phyloP scores from a whole-genome alignment of 2,113 vertebrate species.

The Geothlypis trichas region DNA sequence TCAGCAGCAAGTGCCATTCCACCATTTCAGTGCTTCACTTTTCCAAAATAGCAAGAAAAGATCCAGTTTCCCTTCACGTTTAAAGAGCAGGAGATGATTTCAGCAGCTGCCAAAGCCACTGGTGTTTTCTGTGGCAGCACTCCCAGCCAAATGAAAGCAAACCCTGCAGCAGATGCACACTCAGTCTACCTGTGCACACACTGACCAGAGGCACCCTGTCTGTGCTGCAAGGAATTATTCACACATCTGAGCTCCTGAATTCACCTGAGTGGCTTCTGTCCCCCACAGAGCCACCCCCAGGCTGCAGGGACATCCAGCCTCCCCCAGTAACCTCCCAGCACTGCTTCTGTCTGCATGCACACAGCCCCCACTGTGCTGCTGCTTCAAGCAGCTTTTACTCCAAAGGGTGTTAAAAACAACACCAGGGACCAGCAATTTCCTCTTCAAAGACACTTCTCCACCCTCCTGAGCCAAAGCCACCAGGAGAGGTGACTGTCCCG shows the following conservation, averaged over 20 bases:
- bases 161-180: background rate
- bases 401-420: background rate
- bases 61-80: background rate
- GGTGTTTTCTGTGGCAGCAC: conserved; percentile 28
- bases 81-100: conserved; percentile 37
- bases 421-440: background rate
- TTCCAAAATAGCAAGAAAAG: conserved; percentile 33
- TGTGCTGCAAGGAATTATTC: background rate
- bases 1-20: background rate
- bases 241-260: background rate
- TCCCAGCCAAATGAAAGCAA: conserved; percentile 35
- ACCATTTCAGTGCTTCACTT: background rate
- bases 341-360: background rate
- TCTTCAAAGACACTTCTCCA: background rate
- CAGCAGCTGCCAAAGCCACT: conserved; percentile 48
- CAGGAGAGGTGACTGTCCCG: background rate
- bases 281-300: background rate
- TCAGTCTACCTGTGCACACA: background rate
- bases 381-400: background rate
- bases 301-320: background rate
- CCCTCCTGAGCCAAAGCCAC: background rate
- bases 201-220: background rate
- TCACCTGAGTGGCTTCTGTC: background rate
- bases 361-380: background rate
- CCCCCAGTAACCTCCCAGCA: background rate